Percentiles rank a stretch among this genome's conserved stretches.
phyloP scores from a whole-genome alignment of 2,113 vertebrate species.

The Barnardius zonarius region DNA sequence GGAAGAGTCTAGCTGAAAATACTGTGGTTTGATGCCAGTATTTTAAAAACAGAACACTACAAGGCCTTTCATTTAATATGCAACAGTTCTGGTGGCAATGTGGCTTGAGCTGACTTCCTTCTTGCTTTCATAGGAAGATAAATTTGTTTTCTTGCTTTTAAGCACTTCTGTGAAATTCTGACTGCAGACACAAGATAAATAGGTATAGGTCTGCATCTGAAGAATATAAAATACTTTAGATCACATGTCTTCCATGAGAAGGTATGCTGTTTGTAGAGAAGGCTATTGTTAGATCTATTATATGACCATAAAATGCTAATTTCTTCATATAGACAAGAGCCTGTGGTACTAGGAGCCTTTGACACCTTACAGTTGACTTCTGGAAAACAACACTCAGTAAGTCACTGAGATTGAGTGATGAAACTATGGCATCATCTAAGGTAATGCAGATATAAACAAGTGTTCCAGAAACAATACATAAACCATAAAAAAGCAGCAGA shows the following conservation, averaged over 20 bases:
- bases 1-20: not conserved
- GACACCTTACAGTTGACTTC: not conserved
- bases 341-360: not conserved
- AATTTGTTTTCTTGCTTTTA: not conserved
- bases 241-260: not conserved
- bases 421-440: not conserved
- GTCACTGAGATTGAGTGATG: not conserved
- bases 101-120: not conserved
- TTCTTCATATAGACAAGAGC: not conserved
- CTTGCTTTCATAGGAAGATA: not conserved
- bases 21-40: not conserved
- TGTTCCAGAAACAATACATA: not conserved
- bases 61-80: not conserved
- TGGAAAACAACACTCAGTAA: not conserved
- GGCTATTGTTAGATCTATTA: not conserved
- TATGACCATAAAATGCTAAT: not conserved
- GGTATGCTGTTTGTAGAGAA: not conserved
- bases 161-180: not conserved
- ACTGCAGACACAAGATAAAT: not conserved
- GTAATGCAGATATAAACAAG: not conserved
- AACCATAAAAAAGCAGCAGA: not conserved
- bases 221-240: not conserved
- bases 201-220: not conserved
- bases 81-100: not conserved
- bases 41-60: not conserved